Evolutionary conservation across 64 coral and sea anemone genomes (phyloP).

Genomic region (Pocillopora damicornis): DNA sequence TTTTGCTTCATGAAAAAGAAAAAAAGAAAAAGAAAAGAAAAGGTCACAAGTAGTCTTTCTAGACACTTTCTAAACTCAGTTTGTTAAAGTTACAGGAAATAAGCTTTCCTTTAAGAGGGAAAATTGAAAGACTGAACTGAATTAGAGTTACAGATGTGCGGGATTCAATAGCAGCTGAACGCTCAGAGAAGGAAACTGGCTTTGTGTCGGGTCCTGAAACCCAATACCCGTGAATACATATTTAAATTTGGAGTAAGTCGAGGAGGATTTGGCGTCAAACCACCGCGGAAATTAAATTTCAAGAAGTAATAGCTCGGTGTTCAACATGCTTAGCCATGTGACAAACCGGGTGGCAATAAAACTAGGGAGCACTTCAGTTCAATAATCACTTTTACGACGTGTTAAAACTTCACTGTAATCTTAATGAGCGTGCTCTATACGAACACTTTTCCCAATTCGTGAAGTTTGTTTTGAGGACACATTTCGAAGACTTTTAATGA

Average conservation of each 20-base stretch:
- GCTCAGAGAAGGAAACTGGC: neutral
- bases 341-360: neutral
- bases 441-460: slow-evolving; percentile 16
- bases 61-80: neutral
- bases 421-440: neutral
- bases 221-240: neutral
- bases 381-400: too few species aligned
- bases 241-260: slow-evolving; percentile 8
- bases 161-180: neutral
- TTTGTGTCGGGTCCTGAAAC: neutral
- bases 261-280: neutral
- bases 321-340: neutral
- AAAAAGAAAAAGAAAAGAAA: too few species aligned
- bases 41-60: neutral
- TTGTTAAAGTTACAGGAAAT: neutral
- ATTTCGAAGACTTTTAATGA: slow-evolving; percentile 12
- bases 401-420: neutral
- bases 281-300: slow-evolving; percentile 13
- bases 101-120: neutral
- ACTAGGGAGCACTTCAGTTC: neutral
- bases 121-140: neutral
- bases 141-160: neutral
- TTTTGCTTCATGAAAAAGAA: too few species aligned
- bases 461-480: slow-evolving; percentile 4
- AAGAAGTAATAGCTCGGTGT: too few species aligned